Percentiles rank a stretch among this genome's conserved stretches.
phyloP scores from a whole-genome alignment of 2,888 invertebrate species.

The Lycia hirtaria region DNA sequence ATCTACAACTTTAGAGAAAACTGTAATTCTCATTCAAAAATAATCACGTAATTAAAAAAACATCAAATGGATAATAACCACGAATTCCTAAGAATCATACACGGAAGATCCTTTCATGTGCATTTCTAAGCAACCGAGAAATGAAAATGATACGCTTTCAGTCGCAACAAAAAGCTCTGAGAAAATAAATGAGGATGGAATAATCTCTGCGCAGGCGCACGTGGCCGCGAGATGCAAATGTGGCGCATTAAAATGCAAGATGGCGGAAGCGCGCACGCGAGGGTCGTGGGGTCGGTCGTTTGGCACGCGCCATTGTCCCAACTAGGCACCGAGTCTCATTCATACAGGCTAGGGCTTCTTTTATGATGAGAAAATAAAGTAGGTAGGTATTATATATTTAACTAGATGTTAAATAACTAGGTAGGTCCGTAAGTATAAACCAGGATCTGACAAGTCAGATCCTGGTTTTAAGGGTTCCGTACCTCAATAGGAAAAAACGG shows the following conservation, averaged over 20 bases:
- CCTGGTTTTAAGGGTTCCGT: too few species aligned
- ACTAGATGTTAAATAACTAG: too few species aligned
- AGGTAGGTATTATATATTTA: too few species aligned
- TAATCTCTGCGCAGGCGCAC: slow-evolving; percentile 80
- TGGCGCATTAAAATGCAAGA: slow-evolving; percentile 81
- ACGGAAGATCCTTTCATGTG: slow-evolving; percentile 1
- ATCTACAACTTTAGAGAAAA: too few species aligned
- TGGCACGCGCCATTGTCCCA: slow-evolving; percentile 82
- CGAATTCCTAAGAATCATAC: slow-evolving; percentile 6
- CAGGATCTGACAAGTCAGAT: too few species aligned
- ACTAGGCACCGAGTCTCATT: slow-evolving; percentile 60
- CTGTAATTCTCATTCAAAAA: too few species aligned
- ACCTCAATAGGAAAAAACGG: too few species aligned
- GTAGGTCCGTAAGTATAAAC: too few species aligned
- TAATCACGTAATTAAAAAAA: too few species aligned
- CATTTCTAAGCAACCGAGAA: neutral
- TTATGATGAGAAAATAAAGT: too few species aligned
- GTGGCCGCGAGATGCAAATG: slow-evolving; percentile 76
- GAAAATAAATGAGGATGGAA: slow-evolving; percentile 73
- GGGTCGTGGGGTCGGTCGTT: slow-evolving; percentile 80
- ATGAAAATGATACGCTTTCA: slow-evolving; percentile 17
- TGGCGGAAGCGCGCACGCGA: slow-evolving; percentile 84
- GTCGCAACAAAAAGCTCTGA: slow-evolving; percentile 35
- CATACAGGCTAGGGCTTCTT: too few species aligned
- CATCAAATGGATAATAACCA: too few species aligned